Evolutionary conservation across 1,140 invertebrate species (phyloP).

Genomic region (Sarcophaga bullata): DNA sequence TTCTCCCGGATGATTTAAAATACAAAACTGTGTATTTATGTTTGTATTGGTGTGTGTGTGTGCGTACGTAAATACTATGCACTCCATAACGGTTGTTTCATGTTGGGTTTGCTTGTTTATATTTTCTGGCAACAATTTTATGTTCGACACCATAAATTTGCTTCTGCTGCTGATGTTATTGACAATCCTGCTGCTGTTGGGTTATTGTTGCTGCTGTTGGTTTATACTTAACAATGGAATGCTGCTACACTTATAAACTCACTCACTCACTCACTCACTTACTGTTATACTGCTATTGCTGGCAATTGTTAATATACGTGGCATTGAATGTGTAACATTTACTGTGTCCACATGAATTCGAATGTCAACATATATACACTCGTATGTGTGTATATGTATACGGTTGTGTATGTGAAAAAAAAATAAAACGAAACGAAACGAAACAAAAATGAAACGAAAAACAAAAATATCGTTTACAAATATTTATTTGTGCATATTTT

Average conservation of each 20-base stretch:
- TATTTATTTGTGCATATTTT: conserved; percentile 18
- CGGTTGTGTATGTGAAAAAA: too few species aligned
- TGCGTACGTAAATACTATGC: neutral
- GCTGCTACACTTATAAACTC: too few species aligned
- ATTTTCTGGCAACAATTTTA: neutral
- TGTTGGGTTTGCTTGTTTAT: neutral
- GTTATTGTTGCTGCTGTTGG: too few species aligned
- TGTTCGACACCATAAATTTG: neutral
- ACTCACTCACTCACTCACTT: neutral
- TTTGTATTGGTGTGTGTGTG: too few species aligned
- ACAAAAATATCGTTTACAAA: conserved; percentile 9
- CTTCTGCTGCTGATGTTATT: neutral
- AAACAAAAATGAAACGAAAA: neutral
- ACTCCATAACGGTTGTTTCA: neutral
- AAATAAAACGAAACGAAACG: too few species aligned
- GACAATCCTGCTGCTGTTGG: neutral
- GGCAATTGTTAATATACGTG: neutral
- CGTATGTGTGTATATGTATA: too few species aligned
- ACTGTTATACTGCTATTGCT: neutral
- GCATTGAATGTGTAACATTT: neutral
- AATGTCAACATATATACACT: conserved; percentile 9
- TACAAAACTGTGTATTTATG: too few species aligned
- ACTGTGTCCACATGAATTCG: neutral
- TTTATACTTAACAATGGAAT: too few species aligned
- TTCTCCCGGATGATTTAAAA: too few species aligned